A percentile compares a stretch with the other conserved stretches of the same genome.
Evolutionary conservation across 2,113 vertebrate species (phyloP).

Genomic region (Alethe diademata): DNA sequence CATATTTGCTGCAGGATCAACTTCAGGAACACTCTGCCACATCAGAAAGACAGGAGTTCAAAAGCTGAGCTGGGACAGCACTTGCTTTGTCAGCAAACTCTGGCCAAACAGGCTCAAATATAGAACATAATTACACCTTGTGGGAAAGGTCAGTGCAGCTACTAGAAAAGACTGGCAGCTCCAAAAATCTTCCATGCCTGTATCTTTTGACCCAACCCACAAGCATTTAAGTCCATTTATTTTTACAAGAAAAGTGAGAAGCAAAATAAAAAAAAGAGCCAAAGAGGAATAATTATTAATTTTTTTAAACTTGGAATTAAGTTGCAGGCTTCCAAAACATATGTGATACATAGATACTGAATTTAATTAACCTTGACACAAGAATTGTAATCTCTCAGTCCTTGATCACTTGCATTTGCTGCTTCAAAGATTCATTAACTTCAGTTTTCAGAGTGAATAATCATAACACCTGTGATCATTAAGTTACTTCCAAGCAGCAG

Average conservation of each 20-base stretch:
- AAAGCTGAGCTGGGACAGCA: background rate
- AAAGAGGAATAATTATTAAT: background rate
- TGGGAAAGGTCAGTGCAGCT: conserved; percentile 35
- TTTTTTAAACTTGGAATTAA: background rate
- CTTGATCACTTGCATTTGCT: conserved; percentile 24
- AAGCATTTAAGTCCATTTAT: background rate
- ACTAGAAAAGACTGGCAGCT: background rate
- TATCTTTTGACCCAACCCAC: background rate
- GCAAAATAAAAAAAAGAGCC: background rate
- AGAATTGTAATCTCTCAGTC: conserved; percentile 22
- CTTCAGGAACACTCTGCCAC: conserved; percentile 84
- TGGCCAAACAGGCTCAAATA: conserved; percentile 14
- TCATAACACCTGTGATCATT: conserved; percentile 32
- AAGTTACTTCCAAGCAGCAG: conserved; percentile 3
- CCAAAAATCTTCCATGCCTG: background rate
- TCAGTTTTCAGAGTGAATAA: conserved; percentile 43
- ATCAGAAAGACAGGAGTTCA: conserved; percentile 22
- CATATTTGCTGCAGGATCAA: conserved; percentile 84
- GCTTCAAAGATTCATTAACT: conserved; percentile 50
- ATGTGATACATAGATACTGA: background rate
- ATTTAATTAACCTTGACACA: conserved; percentile 32
- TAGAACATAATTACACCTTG: conserved; percentile 35
- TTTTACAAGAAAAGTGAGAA: background rate
- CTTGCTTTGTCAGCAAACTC: conserved; percentile 46
- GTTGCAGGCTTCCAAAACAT: background rate